A percentile compares a stretch with the other conserved stretches of the same genome.
These are phyloP conservation scores for Chironex yamaguchii DNA, from an alignment of 30 jellyfish, hydroid and myxozoan species.

Conservation along the genomic window DNA sequence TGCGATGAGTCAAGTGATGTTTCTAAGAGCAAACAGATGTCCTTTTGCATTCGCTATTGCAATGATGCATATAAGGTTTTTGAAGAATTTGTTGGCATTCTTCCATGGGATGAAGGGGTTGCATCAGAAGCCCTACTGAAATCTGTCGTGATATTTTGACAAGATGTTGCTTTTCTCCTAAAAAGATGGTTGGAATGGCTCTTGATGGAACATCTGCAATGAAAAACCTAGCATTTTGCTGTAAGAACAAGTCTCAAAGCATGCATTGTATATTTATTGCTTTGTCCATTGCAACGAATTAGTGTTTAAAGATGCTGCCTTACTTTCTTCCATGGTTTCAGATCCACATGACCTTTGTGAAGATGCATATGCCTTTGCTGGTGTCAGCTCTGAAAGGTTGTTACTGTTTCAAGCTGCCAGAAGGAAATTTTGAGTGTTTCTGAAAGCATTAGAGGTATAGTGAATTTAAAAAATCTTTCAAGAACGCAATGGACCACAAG, in stretches of 20 bases:
- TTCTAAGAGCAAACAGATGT: slow-evolving; percentile 4
- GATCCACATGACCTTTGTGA: too few relatives aligned
- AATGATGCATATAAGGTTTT: slow-evolving; percentile 8
- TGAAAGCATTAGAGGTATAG: neutral
- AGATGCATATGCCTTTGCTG: slow-evolving; percentile 61
- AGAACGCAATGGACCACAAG: slow-evolving; percentile 47
- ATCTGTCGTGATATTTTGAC: slow-evolving; percentile 4
- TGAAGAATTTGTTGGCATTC: slow-evolving; percentile 24
- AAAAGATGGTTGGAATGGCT: slow-evolving; percentile 45
- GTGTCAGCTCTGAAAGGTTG: slow-evolving; percentile 7
- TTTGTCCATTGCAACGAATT: too few relatives aligned
- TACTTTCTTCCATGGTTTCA: slow-evolving; percentile 30
- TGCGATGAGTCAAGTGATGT: slow-evolving; percentile 3
- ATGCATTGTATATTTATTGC: slow-evolving; percentile 58
- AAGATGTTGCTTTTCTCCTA: slow-evolving; percentile 23
- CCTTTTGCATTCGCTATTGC: slow-evolving; percentile 12
- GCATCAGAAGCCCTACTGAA: slow-evolving; percentile 30
- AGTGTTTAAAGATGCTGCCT: slow-evolving; percentile 33
- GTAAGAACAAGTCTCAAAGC: slow-evolving; percentile 16
- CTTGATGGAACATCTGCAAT: slow-evolving; percentile 55
- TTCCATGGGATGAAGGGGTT: slow-evolving; percentile 34
- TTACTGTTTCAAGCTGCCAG: neutral
- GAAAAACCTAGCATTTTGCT: slow-evolving; percentile 43
- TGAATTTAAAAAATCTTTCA: slow-evolving; percentile 12
- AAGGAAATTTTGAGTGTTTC: neutral